Evolutionary conservation across 2,888 invertebrate genomes (phyloP), one percentile per base, ranked within the genome.

Genomic region (Nephrotoma guestfalica): DNA sequence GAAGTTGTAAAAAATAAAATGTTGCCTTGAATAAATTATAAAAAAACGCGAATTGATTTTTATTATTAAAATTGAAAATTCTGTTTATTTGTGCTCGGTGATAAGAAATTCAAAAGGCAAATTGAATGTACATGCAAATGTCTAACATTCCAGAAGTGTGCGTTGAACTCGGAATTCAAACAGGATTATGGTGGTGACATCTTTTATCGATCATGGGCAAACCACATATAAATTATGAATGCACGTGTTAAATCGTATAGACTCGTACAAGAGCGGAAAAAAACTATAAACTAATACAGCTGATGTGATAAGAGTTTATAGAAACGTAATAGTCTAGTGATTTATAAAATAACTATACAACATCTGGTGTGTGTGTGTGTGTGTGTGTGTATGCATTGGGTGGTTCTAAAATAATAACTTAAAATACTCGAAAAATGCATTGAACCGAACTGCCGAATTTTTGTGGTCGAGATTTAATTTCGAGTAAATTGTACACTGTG

Each of bases 381-480:
- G 2, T 30, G 18, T 71, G 13, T 51, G 5, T 51, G 13, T 51
- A 6, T 51, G 4, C 15, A 7, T 57, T 57, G 18, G 51, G 6
- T 15, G 51, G 51, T 71, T 71, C 71, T 5, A 18, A 71, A 18
- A 71, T 71, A 71, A 9, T 71, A 30, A 71, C 30, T 30, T 30
- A 30, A 30, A 30, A 30, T 30, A 47, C n/a, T 47, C 47, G n/a
- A 15, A 41, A 84, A 41, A 84, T 0, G 84, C 84, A 84, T 84
- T 84, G 84, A 84, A 84, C 84, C 84, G 84, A 84, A 84, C 84
- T 84, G 84, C 84, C 84, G 41, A 84, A 84, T 71, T 71, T 30
- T 71, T 71, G 71, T 71, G 71, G 71, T 71, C 2, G 9, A 71
- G 71, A 71, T 71, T 71, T 71, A 71, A 71, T 71, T 71, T 71